Base-by-base conservation (phyloP, 2,888 invertebrate species). In the Brassicogethes aeneus region DNA sequence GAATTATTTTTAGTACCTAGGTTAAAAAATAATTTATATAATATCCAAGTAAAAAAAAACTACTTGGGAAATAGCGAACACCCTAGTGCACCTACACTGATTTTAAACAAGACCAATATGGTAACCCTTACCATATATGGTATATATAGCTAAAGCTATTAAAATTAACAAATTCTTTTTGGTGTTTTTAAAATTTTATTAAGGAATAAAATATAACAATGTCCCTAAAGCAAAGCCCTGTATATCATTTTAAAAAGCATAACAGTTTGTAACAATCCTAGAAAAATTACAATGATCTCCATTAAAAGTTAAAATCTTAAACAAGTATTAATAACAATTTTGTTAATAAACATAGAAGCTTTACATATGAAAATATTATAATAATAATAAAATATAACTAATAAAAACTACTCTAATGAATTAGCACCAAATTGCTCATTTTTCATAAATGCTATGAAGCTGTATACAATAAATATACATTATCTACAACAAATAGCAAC, bases 401-500 rank as follows among this genome's bases (percentile, higher is more conserved):
- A 53, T 45, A 47, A 48, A 50, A 47, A 50, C 51, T 54, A 56
- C 52, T 48, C 62, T 62, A 61, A 54, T 53, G 48, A 60, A 59
- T 56, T 68, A 68, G 67, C 67, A 68, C 66, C 66, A 66, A 62
- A 60, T 59, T 61, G 66, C 67, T 65, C 65, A 57, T 54, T 45
- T 50, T 52, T 55, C 52, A 58, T 65, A 65, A 67, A 65, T 66
- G 66, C 66, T 61, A 55, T 54, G 41, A 62, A 65, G 61, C 63
- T 59, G 55, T 62, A 55, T 62, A 62, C 55, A n/a, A n/a, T n/a
- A n/a, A n/a, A 60, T 49, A 53, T 34, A 10, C 13, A 40, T 53
- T 59, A 61, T 62, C 58, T 61, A 62, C 58, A 61, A 54, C 50
- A 58, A 53, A 42, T 35, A 38, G 36, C 40, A 40, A 37, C 45